Base-by-base conservation (phyloP, 2,113 vertebrate species). In the Mohoua ochrocephala region DNA sequence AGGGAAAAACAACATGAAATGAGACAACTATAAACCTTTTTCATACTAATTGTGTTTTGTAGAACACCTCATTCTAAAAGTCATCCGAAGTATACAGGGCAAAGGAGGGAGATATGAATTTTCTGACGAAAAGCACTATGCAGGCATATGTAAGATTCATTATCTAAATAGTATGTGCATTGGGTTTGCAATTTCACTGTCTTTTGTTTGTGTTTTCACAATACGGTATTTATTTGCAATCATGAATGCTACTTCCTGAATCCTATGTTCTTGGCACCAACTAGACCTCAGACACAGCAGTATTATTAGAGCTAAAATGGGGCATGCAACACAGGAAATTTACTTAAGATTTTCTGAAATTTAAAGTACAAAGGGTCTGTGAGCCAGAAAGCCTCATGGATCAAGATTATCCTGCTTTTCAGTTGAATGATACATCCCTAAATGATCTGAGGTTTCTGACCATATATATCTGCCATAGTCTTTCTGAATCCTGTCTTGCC, bases 91-190 rank as follows among this genome's bases (percentile, higher is more conserved):
- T 45, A 30, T 33, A 59, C 4, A 87, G 39, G 10, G 21, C 5
- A 18, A 89, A 84, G 30, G n/a, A 68, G 26, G 10, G 15, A 76
- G 7, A 71, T 11, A 5, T 19, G 19, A 87, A 82, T 17, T 79
- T 95, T 96, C 73, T 60, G 26, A 49, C 87, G 80, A 90, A 94
- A 96, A 93, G 7, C 13, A 61, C 83, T 91, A 56, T 20, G 37
- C 16, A 79, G 87, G 54, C 15, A 53, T 79, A 74, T 61, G 21
- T 85, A 84, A 93, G 80, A 95, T 95, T 96, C 49, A 89, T 91
- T 87, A 77, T 39, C 41, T 71, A 41, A 92, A 94, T n/a, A 84
- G 15, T 37, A 47, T 39, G 50, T 83, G 17, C 10, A 26, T 42
- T 87, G 23, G 6, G 87, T 82, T 92, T 78, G 20, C 45, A 22